Conservation (phyloP, 1,140 invertebrate species). For the Spodoptera litura region DNA sequence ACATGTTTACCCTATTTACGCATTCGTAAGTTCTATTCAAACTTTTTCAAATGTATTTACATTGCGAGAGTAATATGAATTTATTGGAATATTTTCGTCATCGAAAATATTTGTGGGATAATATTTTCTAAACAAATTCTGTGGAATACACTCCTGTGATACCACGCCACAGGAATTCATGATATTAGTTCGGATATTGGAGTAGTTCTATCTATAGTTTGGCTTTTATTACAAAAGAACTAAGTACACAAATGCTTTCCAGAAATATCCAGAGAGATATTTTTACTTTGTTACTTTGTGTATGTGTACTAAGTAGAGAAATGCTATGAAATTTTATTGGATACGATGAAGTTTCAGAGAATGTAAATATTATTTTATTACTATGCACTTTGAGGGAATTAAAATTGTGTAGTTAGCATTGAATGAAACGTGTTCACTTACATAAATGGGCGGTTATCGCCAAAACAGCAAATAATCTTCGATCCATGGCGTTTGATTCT, state of each 20-base stretch:
- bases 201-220: constrained; percentile 37
- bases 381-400: too few relatives aligned
- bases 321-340: too few relatives aligned
- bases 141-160: constrained; percentile 2
- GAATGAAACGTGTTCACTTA: constrained; percentile 60
- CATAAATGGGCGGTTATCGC: constrained; percentile 70
- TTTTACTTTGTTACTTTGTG: too few relatives aligned
- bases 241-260: constrained; percentile 15
- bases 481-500: constrained; percentile 62
- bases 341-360: too few relatives aligned
- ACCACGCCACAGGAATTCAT: constrained; percentile 9
- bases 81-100: constrained; percentile 43
- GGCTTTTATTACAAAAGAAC: constrained; percentile 2
- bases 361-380: too few relatives aligned
- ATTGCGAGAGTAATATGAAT: constrained; percentile 42
- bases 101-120: constrained; percentile 30
- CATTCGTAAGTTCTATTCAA: constrained; percentile 44
- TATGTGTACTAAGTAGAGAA: too few relatives aligned
- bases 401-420: not conserved
- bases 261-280: too few relatives aligned
- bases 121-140: constrained; percentile 28
- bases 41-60: constrained; percentile 43
- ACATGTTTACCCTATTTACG: constrained; percentile 43
- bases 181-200: constrained; percentile 32
- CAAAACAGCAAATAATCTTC: constrained; percentile 63